These are phyloP conservation scores for Saxidomus purpurata DNA, from an alignment of 1,140 invertebrate genomes.

Conservation along the genomic window DNA sequence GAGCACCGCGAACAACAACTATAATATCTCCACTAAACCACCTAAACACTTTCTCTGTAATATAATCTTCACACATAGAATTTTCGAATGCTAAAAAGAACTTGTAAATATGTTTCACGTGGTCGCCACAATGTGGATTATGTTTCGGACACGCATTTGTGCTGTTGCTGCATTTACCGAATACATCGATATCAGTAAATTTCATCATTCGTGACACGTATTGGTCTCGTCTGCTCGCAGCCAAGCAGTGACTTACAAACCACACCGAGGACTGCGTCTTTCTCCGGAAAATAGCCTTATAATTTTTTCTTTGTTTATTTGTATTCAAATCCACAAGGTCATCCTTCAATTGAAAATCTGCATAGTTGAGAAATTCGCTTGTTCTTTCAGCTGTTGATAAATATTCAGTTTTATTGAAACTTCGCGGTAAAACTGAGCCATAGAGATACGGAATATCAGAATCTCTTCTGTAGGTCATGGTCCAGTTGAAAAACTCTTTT, in stretches of 20 bases:
- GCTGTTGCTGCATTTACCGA: neutral
- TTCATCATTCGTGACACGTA: neutral
- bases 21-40: conserved; percentile 10
- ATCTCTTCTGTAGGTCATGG: conserved; percentile 91
- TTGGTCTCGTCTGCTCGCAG: conserved; percentile 12
- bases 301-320: neutral
- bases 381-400: neutral
- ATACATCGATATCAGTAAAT: conserved; percentile 9
- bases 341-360: neutral
- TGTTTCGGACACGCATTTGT: neutral
- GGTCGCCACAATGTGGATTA: neutral
- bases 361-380: neutral
- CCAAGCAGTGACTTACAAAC: conserved; percentile 16
- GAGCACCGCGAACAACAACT: conserved; percentile 20
- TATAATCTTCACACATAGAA: conserved; percentile 97
- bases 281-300: conserved; percentile 18
- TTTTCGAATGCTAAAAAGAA: conserved; percentile 89
- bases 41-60: conserved; percentile 97
- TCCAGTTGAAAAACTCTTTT: conserved; percentile 90
- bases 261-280: conserved; percentile 11
- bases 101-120: conserved; percentile 60
- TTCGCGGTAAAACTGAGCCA: conserved; percentile 82
- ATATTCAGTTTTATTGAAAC: neutral
- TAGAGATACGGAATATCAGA: conserved; percentile 91
- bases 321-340: neutral